Evolutionary conservation across 2,113 vertebrate species (phyloP), one percentile per base, ranked within the genome.

Genomic region (Mesembrinibis cayennensis): DNA sequence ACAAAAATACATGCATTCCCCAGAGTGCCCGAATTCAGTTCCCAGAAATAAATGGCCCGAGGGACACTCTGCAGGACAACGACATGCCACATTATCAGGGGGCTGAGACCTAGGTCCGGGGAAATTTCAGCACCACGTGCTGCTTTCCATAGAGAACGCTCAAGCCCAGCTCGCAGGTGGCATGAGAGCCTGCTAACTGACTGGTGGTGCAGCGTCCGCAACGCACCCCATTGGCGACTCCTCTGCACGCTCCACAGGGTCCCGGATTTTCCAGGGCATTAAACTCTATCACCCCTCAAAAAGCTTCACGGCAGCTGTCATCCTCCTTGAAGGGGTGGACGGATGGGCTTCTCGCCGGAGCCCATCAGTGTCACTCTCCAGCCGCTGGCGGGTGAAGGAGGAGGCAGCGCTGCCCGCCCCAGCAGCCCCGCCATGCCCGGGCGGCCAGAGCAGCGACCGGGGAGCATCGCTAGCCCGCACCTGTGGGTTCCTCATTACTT

Each of bases 261-360:
- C 67, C 45, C 25, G 53, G 9, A 73, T 96, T 96, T 96, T 95
- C 91, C 94, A 50, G 91, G 81, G 91, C 95, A 94, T 94, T 94
- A 95, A 93, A 83, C 67, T 18, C 86, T 66, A 5, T 70, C 21
- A 22, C 65, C 49, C 36, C 63, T 87, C 13, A 2, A 52, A 50
- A 47, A 72, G 80, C 80, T 42, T 8, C 6, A 4, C 0, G 13
- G 90, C 85, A 77, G 96, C 95, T 92, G 85, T 93, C 92, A 95
- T 21, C 23, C n/a, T 63, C 52, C 85, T 55, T 0, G 6, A 13
- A 2, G 30, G 79, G 94, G 69, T 4, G 61, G 73, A 34, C 0
- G 10, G 74, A 12, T 59, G 59, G 77, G 84, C 77, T 72, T 38
- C 66, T 16, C 2, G 2, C 69, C 11, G 42, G 16, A 30, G 69